These are phyloP conservation scores for Montifringilla adamsi DNA, from an alignment of 2,113 vertebrate genomes.

Conservation along the genomic window DNA sequence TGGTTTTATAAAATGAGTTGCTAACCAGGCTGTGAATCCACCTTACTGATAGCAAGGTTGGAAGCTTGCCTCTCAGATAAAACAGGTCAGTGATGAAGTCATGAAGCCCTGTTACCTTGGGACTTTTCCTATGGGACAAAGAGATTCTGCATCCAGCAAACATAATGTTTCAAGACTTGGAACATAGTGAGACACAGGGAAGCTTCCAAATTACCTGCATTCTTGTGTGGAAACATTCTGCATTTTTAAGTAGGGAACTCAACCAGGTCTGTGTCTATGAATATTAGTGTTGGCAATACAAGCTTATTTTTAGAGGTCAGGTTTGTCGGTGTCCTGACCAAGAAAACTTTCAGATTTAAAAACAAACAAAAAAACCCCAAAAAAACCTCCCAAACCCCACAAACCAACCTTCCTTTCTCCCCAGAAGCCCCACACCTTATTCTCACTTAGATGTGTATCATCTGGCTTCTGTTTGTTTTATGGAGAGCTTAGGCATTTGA, in stretches of 20 bases:
- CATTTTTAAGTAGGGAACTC: neutral
- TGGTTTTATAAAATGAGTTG: neutral
- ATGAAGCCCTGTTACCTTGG: neutral
- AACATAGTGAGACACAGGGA: neutral
- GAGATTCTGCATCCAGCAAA: neutral
- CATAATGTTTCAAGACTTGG: neutral
- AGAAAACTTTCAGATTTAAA: neutral
- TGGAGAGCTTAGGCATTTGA: neutral
- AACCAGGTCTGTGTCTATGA: neutral
- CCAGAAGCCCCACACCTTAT: neutral
- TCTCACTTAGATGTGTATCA: neutral
- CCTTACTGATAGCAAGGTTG: neutral
- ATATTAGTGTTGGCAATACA: neutral
- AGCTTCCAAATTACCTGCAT: neutral
- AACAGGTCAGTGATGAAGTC: neutral
- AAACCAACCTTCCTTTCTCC: neutral
- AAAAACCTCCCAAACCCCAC: fast-evolving
- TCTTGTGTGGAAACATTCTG: neutral
- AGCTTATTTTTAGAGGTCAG: neutral
- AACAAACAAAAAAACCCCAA: neutral
- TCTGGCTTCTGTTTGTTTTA: neutral
- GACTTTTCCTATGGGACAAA: neutral
- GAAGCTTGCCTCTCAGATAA: neutral
- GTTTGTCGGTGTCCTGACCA: neutral
- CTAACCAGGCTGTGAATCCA: neutral